Conservation (phyloP, 2,888 invertebrate genomes). For the Periphyllus acericola region DNA sequence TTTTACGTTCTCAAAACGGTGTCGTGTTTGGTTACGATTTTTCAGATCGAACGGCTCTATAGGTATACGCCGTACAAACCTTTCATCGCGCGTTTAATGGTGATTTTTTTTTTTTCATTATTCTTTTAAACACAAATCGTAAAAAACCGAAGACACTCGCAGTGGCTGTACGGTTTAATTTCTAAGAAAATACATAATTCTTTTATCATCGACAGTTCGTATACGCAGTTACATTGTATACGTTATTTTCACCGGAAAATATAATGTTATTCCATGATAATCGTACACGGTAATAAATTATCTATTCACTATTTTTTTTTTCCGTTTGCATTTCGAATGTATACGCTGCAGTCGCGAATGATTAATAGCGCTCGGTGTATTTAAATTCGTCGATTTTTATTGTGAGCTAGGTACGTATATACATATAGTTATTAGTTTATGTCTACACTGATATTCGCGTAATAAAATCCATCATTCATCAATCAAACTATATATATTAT, state of each 20-base stretch:
- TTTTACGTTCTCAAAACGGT: neutral
- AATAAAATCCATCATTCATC: neutral
- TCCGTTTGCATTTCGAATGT: neutral
- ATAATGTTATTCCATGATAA: neutral
- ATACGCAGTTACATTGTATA: neutral
- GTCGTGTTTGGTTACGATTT: neutral
- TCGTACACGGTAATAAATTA: neutral
- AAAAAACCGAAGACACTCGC: neutral
- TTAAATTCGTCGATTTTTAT: neutral
- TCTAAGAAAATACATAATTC: neutral
- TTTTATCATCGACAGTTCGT: neutral
- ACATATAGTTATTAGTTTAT: neutral
- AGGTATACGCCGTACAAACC: neutral
- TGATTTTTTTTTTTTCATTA: too few relatives aligned
- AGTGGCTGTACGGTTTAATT: neutral
- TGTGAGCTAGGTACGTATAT: neutral
- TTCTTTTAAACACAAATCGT: neutral
- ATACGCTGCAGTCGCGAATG: too few relatives aligned
- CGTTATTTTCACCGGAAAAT: neutral
- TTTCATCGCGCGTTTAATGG: neutral
- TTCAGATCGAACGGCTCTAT: neutral
- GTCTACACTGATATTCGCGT: neutral
- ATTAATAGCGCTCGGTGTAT: neutral
- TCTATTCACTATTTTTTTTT: neutral
- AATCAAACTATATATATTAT: neutral